Base-by-base conservation (phyloP, 2,888 invertebrate species). In the Limnephilus auricula region DNA sequence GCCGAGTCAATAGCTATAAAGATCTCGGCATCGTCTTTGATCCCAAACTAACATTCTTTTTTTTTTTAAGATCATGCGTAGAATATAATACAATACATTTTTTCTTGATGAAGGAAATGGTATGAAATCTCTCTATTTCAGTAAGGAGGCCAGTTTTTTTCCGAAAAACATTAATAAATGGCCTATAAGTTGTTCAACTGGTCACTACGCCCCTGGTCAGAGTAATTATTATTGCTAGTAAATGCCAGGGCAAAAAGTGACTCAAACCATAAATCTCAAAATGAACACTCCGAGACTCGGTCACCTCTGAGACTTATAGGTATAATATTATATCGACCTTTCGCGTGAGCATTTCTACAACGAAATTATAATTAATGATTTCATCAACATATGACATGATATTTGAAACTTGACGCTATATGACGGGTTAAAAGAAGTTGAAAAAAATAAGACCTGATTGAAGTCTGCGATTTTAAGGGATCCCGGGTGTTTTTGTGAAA, bases 241-340 rank as follows among this genome's bases (percentile, higher is more conserved):
- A 85, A 40, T 85, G 85, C 85, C 85, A n/a, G n/a, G 4, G 45
- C 85, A 40, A 85, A 85, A 85, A 82, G 82, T 85, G 85, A 85
- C 85, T 85, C 85, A 85, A 40, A 5, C 40, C 85, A 85, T 85
- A 85, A 85, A 85, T 85, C 85, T 37, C 45, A 85, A 13, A 40
- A 30, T 30, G n/a, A 85, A 85, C 25, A 85, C 30, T 40, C 45
- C 30, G 45, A n/a, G 25, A 40, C 85, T 40, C 45, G 30, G 40
- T 85, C 85, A 82, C 32, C 82, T 82, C 34, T 82, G 82, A 34
- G 82, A 82, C 32, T 82, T 82, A 25, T 34, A 82, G 30, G 34
- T 82, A 34, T 34, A 82, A 13, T n/a, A 12, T 37, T 34, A 82
- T 34, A 34, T 31, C 82, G 82, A 82, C 82, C 34, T 82, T 32